phyloP scores from a whole-genome alignment of 1,140 invertebrate species.

The Rhagoletis zephyria region DNA sequence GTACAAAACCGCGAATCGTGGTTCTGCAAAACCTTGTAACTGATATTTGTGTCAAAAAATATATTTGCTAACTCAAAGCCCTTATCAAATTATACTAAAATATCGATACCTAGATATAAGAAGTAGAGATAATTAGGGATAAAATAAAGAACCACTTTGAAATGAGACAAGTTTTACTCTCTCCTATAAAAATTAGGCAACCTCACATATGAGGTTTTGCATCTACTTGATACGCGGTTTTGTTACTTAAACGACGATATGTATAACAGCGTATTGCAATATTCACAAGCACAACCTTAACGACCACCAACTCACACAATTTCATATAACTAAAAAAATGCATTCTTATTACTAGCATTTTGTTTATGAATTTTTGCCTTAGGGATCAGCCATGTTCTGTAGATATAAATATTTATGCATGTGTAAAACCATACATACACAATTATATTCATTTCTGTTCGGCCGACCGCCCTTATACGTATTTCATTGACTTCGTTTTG shows the following conservation, averaged over 20 bases:
- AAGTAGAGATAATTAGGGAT: too few species aligned
- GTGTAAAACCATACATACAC: neutral
- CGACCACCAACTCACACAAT: neutral
- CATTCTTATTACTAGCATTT: constrained; percentile 27
- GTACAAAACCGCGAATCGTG: too few species aligned
- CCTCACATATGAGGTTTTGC: too few species aligned
- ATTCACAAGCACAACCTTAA: neutral
- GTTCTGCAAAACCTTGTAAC: too few species aligned
- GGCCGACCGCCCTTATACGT: neutral
- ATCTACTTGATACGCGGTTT: too few species aligned
- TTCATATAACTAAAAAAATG: constrained; percentile 31
- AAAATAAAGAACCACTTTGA: too few species aligned
- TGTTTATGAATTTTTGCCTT: constrained; percentile 47
- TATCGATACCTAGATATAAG: too few species aligned
- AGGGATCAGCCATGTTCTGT: neutral
- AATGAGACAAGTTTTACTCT: too few species aligned
- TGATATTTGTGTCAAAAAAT: too few species aligned
- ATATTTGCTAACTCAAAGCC: too few species aligned
- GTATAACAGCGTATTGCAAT: neutral
- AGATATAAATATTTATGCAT: neutral
- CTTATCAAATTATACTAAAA: too few species aligned
- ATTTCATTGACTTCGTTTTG: constrained; percentile 12
- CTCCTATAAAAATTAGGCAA: too few species aligned
- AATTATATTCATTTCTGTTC: neutral
- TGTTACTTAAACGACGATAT: neutral